A percentile compares a stretch with the other conserved stretches of the same genome.
Conservation (phyloP, 1,140 invertebrate species). For the Hyles euphorbiae region DNA sequence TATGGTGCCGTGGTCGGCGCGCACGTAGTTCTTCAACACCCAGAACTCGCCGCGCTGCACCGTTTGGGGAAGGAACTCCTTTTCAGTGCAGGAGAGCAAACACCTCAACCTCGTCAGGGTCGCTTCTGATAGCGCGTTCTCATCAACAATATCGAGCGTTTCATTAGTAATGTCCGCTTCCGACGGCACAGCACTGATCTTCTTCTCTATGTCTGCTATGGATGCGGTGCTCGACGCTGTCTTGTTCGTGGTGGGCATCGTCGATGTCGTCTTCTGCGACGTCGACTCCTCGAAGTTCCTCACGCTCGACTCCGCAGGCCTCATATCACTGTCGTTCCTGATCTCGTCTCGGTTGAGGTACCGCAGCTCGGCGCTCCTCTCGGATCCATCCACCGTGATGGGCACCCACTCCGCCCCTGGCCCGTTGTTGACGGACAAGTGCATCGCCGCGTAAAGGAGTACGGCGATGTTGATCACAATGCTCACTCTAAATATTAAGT, state of each 20-base stretch:
- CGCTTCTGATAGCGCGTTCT: constrained; percentile 52
- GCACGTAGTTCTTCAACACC: constrained; percentile 92
- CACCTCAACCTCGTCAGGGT: constrained; percentile 52
- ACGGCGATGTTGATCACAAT: constrained; percentile 84
- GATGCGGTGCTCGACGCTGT: constrained; percentile 56
- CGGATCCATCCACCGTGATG: constrained; percentile 48
- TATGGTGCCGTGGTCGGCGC: constrained; percentile 76
- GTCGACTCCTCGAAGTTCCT: constrained; percentile 56
- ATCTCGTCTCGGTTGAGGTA: constrained; percentile 47
- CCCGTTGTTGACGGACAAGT: constrained; percentile 47
- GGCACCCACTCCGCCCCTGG: constrained; percentile 52
- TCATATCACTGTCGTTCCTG: constrained; percentile 44
- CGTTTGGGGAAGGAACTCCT: constrained; percentile 77
- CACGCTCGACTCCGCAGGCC: constrained; percentile 37
- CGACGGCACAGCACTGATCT: constrained; percentile 44
- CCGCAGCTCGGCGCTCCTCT: constrained; percentile 45
- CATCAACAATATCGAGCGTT: constrained; percentile 55
- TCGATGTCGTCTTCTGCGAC: constrained; percentile 51
- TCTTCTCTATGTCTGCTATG: constrained; percentile 48
- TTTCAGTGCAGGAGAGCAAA: constrained; percentile 80
- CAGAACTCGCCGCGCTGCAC: constrained; percentile 91
- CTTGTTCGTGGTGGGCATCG: constrained; percentile 56
- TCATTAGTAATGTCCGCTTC: constrained; percentile 50
- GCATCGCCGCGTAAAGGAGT: constrained; percentile 77
- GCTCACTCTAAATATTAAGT: constrained; percentile 84